Evolutionary conservation across 2,113 vertebrate genomes (phyloP), one percentile per base, ranked within the genome.

Genomic region (Steatornis caripensis): DNA sequence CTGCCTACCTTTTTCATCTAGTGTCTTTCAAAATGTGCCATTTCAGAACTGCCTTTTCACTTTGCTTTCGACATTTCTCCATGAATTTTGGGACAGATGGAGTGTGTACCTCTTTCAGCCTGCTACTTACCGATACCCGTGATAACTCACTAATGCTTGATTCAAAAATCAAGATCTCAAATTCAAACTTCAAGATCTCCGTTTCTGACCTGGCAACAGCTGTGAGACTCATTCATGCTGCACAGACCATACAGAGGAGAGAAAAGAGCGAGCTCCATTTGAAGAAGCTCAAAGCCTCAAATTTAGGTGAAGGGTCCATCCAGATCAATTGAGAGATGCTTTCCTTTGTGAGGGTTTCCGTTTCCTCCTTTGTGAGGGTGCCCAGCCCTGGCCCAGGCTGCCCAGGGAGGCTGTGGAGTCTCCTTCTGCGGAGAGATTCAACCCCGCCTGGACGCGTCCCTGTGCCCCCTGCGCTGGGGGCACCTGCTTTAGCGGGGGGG

Each of bases 41-140:
- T 90, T 97, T 93, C 72, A 64, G 55, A 92, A 86, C 48, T 87
- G 61, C 80, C 89, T 96, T 91, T 71, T 84, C 64, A 57, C 32
- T 2, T 23, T 29, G 48, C 49, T 79, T 66, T 60, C 36, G 19
- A 7, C 22, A 62, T 22, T 93, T 82, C 30, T 64, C 34, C 39
- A 10, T 53, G 7, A 53, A 36, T 55, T 83, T 79, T 4, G 5
- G 0, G 0, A 43, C 45, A 79, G 51, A 54, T 23, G n/a, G 27
- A 70, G 23, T 0, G 15, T n/a, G 57, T 69, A 14, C 32, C 6
- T 61, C 60, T 81, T 51, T 45, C 58, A 86, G 29, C n/a, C 60
- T 36, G 29, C 39, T 61, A 27, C 69, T 46, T 86, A 39, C 60
- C 1, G 0, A 9, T 49, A 90, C 18, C 30, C 30, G 5, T 19